phyloP scores from a whole-genome alignment of 2,888 invertebrate species.

The Drosophila pseudotalamancana region DNA sequence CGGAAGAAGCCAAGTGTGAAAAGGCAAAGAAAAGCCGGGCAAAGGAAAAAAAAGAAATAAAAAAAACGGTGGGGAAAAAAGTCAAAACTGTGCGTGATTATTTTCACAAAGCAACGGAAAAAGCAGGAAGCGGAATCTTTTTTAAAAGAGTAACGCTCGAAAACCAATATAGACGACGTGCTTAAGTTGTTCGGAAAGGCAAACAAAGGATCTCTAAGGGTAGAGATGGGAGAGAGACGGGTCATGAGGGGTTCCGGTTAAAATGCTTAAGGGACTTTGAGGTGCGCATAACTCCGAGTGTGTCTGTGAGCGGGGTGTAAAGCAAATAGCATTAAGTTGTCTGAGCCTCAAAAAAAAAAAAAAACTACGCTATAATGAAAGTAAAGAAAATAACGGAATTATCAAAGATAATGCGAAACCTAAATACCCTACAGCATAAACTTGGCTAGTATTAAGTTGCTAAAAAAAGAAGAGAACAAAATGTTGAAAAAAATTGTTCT shows the following conservation, averaged over 20 bases:
- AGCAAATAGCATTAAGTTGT: conserved; percentile 77
- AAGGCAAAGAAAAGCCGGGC: conserved; percentile 65
- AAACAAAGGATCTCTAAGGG: conserved; percentile 59
- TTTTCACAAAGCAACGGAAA: conserved; percentile 69
- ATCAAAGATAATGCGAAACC: not conserved
- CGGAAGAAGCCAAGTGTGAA: conserved; percentile 78
- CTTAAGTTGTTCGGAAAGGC: conserved; percentile 78
- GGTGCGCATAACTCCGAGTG: conserved; percentile 32
- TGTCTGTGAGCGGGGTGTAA: conserved; percentile 33
- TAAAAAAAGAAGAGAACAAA: not conserved
- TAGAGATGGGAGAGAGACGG: conserved; percentile 15
- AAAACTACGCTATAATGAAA: conserved; percentile 49
- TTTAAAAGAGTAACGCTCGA: conserved; percentile 60
- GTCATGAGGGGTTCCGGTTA: no score
- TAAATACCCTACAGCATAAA: conserved; percentile 23
- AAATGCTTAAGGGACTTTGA: conserved; percentile 22
- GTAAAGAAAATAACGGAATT: conserved; percentile 14
- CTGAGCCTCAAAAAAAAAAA: conserved; percentile 63
- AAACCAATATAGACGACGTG: conserved; percentile 78
- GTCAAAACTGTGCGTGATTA: conserved; percentile 74
- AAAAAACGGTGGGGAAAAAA: conserved; percentile 32
- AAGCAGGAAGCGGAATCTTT: conserved; percentile 66
- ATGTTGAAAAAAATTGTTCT: not conserved
- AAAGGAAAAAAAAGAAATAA: conserved; percentile 12
- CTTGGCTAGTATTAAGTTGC: not conserved